Conservation (phyloP, 2,888 invertebrate genomes). For the Pterobdella sp. region DNA sequence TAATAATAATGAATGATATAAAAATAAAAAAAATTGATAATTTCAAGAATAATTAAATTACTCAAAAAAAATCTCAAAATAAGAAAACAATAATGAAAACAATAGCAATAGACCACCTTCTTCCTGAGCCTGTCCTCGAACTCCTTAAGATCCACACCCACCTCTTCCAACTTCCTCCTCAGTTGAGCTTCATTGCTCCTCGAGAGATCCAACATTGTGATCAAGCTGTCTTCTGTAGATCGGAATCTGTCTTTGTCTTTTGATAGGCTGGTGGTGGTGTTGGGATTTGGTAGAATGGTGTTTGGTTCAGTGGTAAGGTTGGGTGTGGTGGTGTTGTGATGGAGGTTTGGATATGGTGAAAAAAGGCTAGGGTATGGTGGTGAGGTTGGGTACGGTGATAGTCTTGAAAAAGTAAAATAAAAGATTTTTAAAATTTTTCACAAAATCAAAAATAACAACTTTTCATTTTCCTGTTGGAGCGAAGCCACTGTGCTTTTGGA, state of each 20-base stretch:
- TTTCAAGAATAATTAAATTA: no score
- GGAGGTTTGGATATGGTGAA: background rate
- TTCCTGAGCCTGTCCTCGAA: constrained; percentile 12
- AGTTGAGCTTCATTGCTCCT: constrained; percentile 17
- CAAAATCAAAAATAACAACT: background rate
- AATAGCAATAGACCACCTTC: background rate
- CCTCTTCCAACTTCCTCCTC: constrained; percentile 22
- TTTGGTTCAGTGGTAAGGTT: background rate
- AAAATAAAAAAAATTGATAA: no score
- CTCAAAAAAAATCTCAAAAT: no score
- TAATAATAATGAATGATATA: no score
- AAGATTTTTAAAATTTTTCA: background rate
- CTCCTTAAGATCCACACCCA: constrained; percentile 17
- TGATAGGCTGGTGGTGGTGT: background rate
- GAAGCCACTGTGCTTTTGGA: background rate
- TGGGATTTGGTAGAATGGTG: background rate
- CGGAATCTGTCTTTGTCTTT: no score
- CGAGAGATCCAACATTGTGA: background rate
- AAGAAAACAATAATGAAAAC: no score
- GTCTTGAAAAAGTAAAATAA: background rate
- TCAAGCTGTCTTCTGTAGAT: constrained; percentile 17
- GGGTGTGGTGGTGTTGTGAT: background rate
- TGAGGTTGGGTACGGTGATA: no score
- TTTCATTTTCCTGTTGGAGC: constrained; percentile 17
- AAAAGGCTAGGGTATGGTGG: no score